Conservation (phyloP, 2,888 invertebrate genomes). For the Pemphredon lugubris region DNA sequence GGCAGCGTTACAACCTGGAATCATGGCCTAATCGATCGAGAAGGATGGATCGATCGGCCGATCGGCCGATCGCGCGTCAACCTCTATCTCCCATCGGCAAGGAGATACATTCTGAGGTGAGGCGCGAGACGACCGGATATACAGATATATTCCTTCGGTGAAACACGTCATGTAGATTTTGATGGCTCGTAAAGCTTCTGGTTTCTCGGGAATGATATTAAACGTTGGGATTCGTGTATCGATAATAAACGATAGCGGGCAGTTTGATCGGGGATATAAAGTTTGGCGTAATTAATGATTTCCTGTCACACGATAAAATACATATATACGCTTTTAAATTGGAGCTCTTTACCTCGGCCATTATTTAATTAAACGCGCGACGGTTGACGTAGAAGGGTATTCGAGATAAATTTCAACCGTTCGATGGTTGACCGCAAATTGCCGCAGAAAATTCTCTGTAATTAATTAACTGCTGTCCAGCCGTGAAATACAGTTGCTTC, state of each 20-base stretch:
- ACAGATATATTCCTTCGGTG: constrained; percentile 41
- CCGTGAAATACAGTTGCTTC: too few species aligned
- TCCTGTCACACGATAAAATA: too few species aligned
- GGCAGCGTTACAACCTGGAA: constrained; percentile 55
- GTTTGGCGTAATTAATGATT: too few species aligned
- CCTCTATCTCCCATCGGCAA: constrained; percentile 35
- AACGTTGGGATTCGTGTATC: background rate
- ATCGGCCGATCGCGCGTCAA: constrained; percentile 50
- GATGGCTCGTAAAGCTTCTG: constrained; percentile 29
- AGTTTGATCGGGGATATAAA: too few species aligned
- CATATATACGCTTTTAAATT: too few species aligned
- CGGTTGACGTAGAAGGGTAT: too few species aligned
- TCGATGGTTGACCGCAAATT: constrained; percentile 40
- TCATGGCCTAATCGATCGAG: constrained; percentile 17
- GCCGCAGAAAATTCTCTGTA: too few species aligned
- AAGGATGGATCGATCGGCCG: constrained; percentile 41
- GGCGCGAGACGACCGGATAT: constrained; percentile 48
- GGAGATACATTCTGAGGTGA: constrained; percentile 27
- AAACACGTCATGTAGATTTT: constrained; percentile 16
- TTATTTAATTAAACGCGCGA: too few species aligned
- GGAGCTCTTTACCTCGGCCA: too few species aligned
- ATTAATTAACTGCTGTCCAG: too few species aligned
- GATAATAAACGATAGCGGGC: background rate
- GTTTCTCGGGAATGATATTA: too few species aligned
- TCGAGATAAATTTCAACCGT: too few species aligned